These are phyloP conservation scores for Diadophis punctatus DNA, from an alignment of 2,113 vertebrate genomes.

Conservation along the genomic window DNA sequence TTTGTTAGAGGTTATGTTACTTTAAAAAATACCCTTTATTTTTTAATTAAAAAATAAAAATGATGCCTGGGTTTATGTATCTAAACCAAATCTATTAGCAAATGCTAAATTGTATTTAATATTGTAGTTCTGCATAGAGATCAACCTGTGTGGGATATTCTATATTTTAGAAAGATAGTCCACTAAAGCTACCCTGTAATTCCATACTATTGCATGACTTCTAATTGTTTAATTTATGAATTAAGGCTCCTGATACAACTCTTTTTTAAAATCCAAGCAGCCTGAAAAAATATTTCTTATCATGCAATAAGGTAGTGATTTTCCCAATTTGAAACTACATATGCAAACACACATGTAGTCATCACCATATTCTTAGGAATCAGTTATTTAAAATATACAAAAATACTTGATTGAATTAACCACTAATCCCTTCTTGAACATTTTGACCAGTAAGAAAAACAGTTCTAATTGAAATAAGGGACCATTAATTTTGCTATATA, in stretches of 20 bases:
- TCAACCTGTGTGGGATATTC: background rate
- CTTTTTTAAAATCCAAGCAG: background rate
- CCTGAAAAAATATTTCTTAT: background rate
- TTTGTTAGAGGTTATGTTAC: too few species aligned
- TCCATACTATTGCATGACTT: background rate
- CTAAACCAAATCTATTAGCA: background rate
- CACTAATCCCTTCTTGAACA: background rate
- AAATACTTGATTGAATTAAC: background rate
- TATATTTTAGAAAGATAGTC: background rate
- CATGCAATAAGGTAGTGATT: background rate
- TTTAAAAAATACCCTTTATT: background rate
- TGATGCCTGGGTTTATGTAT: background rate
- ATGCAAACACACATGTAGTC: background rate
- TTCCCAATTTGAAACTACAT: background rate
- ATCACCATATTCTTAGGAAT: background rate
- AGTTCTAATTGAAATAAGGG: background rate
- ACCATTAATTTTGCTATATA: background rate
- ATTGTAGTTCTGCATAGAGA: background rate
- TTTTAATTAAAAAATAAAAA: background rate
- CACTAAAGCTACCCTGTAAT: background rate
- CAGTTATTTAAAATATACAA: background rate
- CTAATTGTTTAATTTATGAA: background rate
- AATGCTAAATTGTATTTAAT: background rate
- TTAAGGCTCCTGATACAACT: background rate
- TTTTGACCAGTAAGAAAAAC: background rate